Percentiles rank a stretch among this genome's conserved stretches.
These are phyloP conservation scores for Agelas oroides DNA, from an alignment of 37 sponge, comb jelly and placozoan species.

Conservation along the genomic window DNA sequence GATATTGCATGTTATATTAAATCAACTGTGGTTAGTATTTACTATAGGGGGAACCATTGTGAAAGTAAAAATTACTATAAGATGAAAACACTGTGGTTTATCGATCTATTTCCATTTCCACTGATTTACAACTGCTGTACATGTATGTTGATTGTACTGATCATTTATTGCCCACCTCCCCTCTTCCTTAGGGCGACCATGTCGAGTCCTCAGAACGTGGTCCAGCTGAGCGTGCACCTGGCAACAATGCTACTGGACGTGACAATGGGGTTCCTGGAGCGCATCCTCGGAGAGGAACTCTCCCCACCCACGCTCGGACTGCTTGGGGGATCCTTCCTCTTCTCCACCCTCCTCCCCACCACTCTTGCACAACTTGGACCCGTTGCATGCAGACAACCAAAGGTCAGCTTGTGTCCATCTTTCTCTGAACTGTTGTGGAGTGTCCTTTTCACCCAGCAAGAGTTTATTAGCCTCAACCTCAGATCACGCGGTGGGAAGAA, in stretches of 20 bases:
- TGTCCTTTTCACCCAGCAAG: too few species aligned
- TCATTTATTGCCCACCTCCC: background rate
- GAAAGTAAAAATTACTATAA: too few species aligned
- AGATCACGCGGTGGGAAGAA: too few species aligned
- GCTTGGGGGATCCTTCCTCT: constrained; percentile 79
- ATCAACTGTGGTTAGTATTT: too few species aligned
- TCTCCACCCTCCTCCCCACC: constrained; percentile 81
- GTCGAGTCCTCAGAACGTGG: constrained; percentile 53
- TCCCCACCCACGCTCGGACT: constrained; percentile 28
- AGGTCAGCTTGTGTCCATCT: too few species aligned
- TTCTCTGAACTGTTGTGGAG: too few species aligned
- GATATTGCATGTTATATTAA: too few species aligned
- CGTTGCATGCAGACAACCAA: constrained; percentile 70
- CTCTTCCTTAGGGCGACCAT: background rate
- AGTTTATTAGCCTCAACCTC: too few species aligned
- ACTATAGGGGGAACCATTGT: too few species aligned
- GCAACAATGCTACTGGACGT: constrained; percentile 64
- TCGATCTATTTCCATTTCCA: too few species aligned
- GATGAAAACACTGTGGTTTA: too few species aligned
- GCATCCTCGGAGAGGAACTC: constrained; percentile 17
- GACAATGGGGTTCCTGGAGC: constrained; percentile 59
- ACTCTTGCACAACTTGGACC: constrained; percentile 87
- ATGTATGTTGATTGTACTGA: background rate
- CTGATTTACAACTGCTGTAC: background rate
- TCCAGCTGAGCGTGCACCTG: constrained; percentile 74